phyloP scores from a whole-genome alignment of 1,140 invertebrate species.

The Heterodera schachtii region DNA sequence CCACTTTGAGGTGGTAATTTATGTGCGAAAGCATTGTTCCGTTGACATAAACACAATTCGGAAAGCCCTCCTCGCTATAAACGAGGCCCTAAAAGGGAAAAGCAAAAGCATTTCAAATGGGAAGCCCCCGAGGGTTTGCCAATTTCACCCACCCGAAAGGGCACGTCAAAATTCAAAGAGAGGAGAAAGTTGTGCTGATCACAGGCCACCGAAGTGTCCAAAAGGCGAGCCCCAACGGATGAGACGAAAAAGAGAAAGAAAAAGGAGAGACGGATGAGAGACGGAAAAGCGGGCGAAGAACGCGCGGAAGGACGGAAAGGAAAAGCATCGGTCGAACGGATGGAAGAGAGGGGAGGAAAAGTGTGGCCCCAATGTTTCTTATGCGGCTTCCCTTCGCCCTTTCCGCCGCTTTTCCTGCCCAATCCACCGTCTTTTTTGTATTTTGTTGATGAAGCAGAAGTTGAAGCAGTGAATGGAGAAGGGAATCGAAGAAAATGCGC shows the following conservation, averaged over 20 bases:
- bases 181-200: constrained; percentile 61
- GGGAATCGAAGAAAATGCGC: no score
- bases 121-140: neutral
- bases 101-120: neutral
- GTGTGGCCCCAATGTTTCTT: no score
- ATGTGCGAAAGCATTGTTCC: constrained; percentile 58
- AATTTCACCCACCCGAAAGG: constrained; percentile 35
- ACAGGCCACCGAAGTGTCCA: constrained; percentile 59
- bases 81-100: constrained; percentile 46
- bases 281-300: neutral
- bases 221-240: constrained; percentile 14
- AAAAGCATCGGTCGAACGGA: no score
- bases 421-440: no score
- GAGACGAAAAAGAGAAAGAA: neutral
- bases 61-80: constrained; percentile 60
- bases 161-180: constrained; percentile 53
- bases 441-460: no score
- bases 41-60: constrained; percentile 65
- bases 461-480: no score
- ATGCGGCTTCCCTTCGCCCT: no score
- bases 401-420: no score
- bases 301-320: neutral
- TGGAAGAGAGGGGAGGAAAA: no score
- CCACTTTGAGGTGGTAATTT: constrained; percentile 60
- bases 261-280: neutral